Base-by-base conservation (phyloP, 2,797 vertebrate species). In the Sebastiscus albofasciatus region DNA sequence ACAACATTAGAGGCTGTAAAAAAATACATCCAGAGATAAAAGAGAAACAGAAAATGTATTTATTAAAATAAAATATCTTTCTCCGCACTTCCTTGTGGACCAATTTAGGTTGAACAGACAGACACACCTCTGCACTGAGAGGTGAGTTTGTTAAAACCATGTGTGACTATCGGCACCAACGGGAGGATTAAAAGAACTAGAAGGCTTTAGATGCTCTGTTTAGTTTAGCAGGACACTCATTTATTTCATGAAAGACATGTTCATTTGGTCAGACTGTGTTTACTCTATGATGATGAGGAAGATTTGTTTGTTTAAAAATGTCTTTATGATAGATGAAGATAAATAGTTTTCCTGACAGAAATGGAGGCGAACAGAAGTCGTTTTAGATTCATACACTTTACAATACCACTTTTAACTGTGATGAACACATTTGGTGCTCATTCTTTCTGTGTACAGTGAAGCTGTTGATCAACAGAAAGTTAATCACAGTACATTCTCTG, bases 81-180 rank as follows among this genome's bases (percentile, higher is more conserved):
- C 27, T 80, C 68, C 64, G 55, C 65, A 26, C 54, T 70, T 75
- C 20, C 12, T 67, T 27, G 8, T 20, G 24, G 39, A 80, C 60
- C 56, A 18, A 64, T 75, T 61, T 39, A 42, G 26, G 70, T 24
- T 34, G 56, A 52, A 36, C 39, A 20, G 65, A 22, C 33, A 16
- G 39, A 10, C n/a, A 18, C 39, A 75, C 5, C 34, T 56, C 22
- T 24, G 13, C 27, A 26, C 13, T 78, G 67, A 71, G 22, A 68
- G 49, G 75, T 77, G 65, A 60, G 33, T 77, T 49, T 27, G 59
- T 74, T 83, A 49, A 26, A 70, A 64, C 67, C 68, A 69, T 56
- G 75, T 85, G 75, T 81, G 64, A 73, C 75, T 54, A 54, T 59
- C 77, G 58, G 64, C 72, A 20, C 60, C 60, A 81, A 59, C 59